Evolutionary conservation across 1,140 invertebrate genomes (phyloP), one percentile per base, ranked within the genome.

Genomic region (Macrosteles quadrilineatus): DNA sequence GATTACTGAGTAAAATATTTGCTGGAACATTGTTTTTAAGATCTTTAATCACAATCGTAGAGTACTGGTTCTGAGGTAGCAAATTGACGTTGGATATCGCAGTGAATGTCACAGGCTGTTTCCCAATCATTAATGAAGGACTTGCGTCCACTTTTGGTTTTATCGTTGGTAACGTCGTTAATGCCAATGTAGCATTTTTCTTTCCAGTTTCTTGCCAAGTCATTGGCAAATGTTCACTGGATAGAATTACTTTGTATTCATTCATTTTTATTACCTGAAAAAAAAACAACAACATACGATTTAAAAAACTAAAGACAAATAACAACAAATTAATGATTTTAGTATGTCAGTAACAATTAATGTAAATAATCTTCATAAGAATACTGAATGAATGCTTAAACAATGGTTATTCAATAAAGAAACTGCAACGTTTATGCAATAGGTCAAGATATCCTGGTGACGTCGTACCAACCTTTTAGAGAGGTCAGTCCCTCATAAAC

Each of bases 221-320:
- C 17, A 23, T 50, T 3, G 47, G 47, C 21, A 50, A 50, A 50
- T 6, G 3, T n/a, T 50, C 47, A 19, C 47, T 19, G 4, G 47
- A 50, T 19, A 50, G 21, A 50, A 50, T 50, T 3, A 50, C 47
- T 23, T 50, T n/a, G n/a, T 23, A 50, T 4, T 50, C 47, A 23
- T 50, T 50, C 47, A 50, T 50, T 19, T 50, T 50, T 4, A 50
- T 23, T 3, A 50, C 47, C 47, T 50, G 47, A 50, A 50, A 50
- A 9, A 50, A 23, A 50, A 9, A 43, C 17, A 43, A 43, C 9
- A 43, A 11, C 17, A 9, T 11, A 43, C 36, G 9, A 11, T 43
- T 11, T 11, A 11, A 11, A 43, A 43, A 43, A 43, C 9, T 43
- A 43, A 43, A 43, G 36, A 43, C 9, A 11, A 9, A 43, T n/a